Evolutionary conservation across 2,888 invertebrate genomes (phyloP).

Genomic region (Periphyllus acericola): DNA sequence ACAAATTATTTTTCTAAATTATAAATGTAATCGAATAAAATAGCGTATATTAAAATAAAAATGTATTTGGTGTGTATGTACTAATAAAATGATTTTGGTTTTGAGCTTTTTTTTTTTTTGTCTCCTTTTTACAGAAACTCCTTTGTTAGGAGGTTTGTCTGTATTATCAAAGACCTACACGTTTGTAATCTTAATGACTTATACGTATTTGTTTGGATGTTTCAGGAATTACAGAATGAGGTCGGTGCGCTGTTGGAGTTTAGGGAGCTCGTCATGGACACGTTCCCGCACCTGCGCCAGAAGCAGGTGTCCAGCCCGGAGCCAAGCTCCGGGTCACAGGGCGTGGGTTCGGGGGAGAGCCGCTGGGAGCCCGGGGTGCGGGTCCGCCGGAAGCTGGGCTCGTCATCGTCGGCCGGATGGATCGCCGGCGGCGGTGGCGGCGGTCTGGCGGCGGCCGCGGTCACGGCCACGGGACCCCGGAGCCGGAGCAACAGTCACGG

Average conservation of each 20-base stretch:
- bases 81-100: no score
- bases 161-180: no score
- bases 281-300: constrained; percentile 88
- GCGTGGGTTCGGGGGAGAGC: constrained; percentile 52
- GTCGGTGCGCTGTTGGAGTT: constrained; percentile 90
- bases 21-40: no score
- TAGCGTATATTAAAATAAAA: no score
- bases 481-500: constrained; percentile 75
- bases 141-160: no score
- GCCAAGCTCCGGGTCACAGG: constrained; percentile 67
- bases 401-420: constrained; percentile 64
- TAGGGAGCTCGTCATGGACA: constrained; percentile 93
- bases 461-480: constrained; percentile 69
- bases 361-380: constrained; percentile 73
- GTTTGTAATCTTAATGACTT: no score
- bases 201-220: constrained; percentile 58
- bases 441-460: constrained; percentile 63
- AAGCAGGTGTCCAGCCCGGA: constrained; percentile 75
- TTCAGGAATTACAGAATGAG: constrained; percentile 88
- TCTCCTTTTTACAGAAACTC: no score
- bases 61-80: no score
- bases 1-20: no score
- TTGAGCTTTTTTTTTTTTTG: no score
- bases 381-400: constrained; percentile 78
- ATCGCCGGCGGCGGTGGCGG: constrained; percentile 67